Evolutionary conservation across 1,140 invertebrate species (phyloP), one percentile per base, ranked within the genome.

Genomic region (Caenorhabditis remanei): DNA sequence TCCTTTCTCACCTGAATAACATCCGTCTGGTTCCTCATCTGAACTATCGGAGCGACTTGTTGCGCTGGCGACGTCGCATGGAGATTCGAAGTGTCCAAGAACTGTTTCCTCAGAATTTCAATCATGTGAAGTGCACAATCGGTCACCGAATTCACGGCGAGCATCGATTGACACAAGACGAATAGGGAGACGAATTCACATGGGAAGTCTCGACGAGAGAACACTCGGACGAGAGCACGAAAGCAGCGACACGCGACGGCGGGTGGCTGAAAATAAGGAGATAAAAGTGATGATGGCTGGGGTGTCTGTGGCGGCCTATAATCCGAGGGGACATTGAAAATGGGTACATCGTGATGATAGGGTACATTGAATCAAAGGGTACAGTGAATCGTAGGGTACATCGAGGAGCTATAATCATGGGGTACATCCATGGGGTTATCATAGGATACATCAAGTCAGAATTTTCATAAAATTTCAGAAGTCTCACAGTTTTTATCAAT

Each of bases 121-220:
- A 99, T 94, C 43, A 99, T 94, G 90, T 98, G 96, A 65, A 98
- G 94, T 0, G 98, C 97, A 11, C 96, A 55, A 40, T 85, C 88
- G 43, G 75, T 84, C 55, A 89, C 61, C 14, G 79, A 65, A 13
- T 83, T 56, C 19, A 90, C 86, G 6, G 71, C 85, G 16, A 67
- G 50, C 87, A 84, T 84, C 4, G 83, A n/a, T 55, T 99, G 94
- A 0, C 97, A 97, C 9, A 99, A 96, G 92, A 98, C 99, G 91
- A 99, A 97, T 90, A 99, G 96, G 14, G 97, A 97, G 43, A 97
- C 98, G 93, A 98, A 96, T 93, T 99, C 98, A 93, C 98, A 99
- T 11, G 98, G 97, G 94, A 99, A 99, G 93, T 99, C 98, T 90
- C 97, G 93, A 87, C 93, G 91, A 19, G 88, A 84, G 75, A 85